Evolutionary conservation across 2,113 vertebrate species (phyloP), one percentile per base, ranked within the genome.

Genomic region (Pycnonotus jocosus): DNA sequence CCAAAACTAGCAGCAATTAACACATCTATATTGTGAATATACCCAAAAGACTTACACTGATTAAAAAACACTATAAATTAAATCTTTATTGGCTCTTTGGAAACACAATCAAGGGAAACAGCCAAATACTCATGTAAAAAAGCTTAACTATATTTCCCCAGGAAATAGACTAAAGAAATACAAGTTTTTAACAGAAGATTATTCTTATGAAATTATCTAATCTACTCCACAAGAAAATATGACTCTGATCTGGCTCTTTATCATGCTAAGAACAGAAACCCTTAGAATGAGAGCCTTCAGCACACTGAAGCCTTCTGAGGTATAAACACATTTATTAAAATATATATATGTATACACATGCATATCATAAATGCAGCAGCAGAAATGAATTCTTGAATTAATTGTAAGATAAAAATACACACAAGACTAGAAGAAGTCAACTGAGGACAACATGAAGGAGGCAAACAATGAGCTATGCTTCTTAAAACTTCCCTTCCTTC

Each of bases 351-450:
- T 10, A 48, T 44, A 15, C 57, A 44, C 16, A 72, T 27, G 42
- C 11, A 3, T 28, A 53, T 53, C n/a, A 86, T 31, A 72, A 76
- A 69, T 40, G 68, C 3, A 54, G 69, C 27, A 42, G 22, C 31
- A 84, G n/a, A 81, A 94, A 84, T 61, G 10, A 83, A 27, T 56
- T 86, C 33, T 50, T 73, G 38, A 94, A 87, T 78, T 81, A 84
- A 66, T 18, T 51, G 23, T 22, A 87, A 73, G 42, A 20, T 44
- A n/a, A 73, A 57, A 81, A 86, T 40, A 44, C 16, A 89, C 37
- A 81, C 6, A 73, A 81, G 87, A 44, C 45, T 48, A 57, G 38
- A 45, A 76, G 12, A 64, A 71, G 40, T 86, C 57, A 92, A 11
- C 57, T 10, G 13, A 73, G 57, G 21, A 45, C n/a, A 84, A 40